Base-by-base conservation (phyloP, 2,888 invertebrate species). In the Perizoma flavofasciatum region DNA sequence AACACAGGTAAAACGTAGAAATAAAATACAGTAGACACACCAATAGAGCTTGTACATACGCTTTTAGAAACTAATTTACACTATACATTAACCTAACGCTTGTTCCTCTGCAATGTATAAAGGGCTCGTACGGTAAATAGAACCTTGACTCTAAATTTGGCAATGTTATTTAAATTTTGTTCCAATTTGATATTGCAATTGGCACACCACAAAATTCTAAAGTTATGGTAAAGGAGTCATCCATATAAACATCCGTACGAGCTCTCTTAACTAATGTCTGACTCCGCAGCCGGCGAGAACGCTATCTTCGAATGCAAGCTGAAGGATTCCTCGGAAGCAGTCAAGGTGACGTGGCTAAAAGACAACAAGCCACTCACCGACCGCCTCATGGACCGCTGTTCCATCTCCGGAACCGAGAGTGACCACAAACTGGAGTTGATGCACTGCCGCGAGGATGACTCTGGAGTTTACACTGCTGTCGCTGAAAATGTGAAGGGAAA, bases 381-480 rank as follows among this genome's bases (percentile, higher is more conserved):
- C 82, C 94, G 93, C 53, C 86, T 96, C 55, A 96, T 96, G 67
- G 96, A 96, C 79, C 93, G 97, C 10, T 94, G 96, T 53, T 93
- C 92, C 66, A 93, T 94, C 68, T 93, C 94, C 6, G 93, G 93
- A 53, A 92, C 93, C 9, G 92, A 93, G 37, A 93, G 93, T 56
- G 82, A 83, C 4, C 96, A 96, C 83, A 95, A 94, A 58, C 90
- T 98, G 69, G 94, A 95, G 72, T 94, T 97, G 67, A 94, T 95
- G 75, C 96, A 97, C 81, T 96, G 96, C 73, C 89, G 93, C 63
- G 94, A 95, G 72, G 94, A 94, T 35, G 98, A 98, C 85, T 94
- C 95, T n/a, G 98, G 98, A 50, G 94, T 97, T 46, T 99, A 99
- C 84, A 97, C 97, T 0, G 97, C 97, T 48, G 94, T 97, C 66